Percentiles rank a stretch among this genome's conserved stretches.
phyloP scores from a whole-genome alignment of 2,113 vertebrate genomes.

The Perca fluviatilis region DNA sequence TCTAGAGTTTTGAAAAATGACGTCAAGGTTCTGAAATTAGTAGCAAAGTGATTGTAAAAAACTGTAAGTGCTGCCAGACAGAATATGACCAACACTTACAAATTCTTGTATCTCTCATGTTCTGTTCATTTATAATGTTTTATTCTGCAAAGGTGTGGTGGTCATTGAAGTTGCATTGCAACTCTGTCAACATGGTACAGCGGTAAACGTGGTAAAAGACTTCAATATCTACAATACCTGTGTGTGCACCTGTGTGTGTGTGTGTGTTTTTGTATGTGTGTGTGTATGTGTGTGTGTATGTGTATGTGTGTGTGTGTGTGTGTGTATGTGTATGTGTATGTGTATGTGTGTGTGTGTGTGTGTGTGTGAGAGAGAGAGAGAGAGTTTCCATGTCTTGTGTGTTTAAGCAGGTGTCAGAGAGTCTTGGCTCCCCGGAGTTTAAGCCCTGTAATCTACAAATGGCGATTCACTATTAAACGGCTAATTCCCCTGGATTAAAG shows the following conservation, averaged over 20 bases:
- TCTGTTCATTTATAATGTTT: background rate
- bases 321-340: background rate
- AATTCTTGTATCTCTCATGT: background rate
- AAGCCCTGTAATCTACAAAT: slow-evolving; percentile 69
- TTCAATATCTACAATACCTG: background rate
- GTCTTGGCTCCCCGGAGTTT: slow-evolving; percentile 41
- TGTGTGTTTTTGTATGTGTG: too few species aligned
- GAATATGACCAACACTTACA: background rate
- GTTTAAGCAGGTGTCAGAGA: slow-evolving; percentile 53
- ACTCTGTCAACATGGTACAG: background rate
- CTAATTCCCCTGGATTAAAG: slow-evolving; percentile 75
- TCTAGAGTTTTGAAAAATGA: too few species aligned
- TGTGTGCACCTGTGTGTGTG: background rate
- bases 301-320: too few species aligned
- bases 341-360: too few species aligned
- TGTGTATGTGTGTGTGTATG: background rate
- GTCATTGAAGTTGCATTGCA: background rate
- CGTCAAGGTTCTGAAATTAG: too few species aligned
- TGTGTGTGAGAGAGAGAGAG: background rate
- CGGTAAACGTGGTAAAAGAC: background rate
- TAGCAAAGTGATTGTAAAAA: too few species aligned
- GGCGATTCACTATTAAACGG: slow-evolving; percentile 62
- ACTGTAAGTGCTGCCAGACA: background rate
- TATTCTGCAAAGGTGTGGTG: background rate
- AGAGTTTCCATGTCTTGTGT: background rate